Evolutionary conservation across 2,113 vertebrate species (phyloP).

Genomic region (Triplophysa dalaica): DNA sequence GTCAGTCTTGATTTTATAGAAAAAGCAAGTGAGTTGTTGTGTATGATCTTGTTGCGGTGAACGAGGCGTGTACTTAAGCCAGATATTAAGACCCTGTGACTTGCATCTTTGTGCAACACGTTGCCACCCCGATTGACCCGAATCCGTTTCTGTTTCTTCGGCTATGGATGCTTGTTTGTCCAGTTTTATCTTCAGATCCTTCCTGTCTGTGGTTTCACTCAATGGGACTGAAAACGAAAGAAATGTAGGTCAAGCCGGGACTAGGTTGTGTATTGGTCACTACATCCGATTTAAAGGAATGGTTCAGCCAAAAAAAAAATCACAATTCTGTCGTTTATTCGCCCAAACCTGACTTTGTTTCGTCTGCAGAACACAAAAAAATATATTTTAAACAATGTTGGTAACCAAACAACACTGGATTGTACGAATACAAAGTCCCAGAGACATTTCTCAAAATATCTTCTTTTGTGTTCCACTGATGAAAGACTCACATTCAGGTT

Average conservation of each 20-base stretch:
- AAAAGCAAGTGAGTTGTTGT: background rate
- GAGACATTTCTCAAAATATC: too few relatives aligned
- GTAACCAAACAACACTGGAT: too few relatives aligned
- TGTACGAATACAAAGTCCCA: too few relatives aligned
- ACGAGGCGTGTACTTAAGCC: background rate
- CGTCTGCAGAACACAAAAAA: too few relatives aligned
- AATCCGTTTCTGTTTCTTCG: background rate
- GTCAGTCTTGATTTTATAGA: background rate
- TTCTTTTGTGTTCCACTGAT: too few relatives aligned
- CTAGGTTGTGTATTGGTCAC: slow-evolving; percentile 2
- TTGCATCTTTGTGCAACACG: slow-evolving; percentile 40
- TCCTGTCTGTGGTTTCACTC: slow-evolving; percentile 3
- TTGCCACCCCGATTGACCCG: background rate
- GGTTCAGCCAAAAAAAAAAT: too few relatives aligned
- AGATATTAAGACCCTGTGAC: background rate
- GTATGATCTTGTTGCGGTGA: background rate
- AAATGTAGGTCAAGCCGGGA: slow-evolving; percentile 26
- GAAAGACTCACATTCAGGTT: too few relatives aligned
- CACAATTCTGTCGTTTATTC: too few relatives aligned
- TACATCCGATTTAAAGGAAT: background rate
- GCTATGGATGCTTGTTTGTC: too few relatives aligned
- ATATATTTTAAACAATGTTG: too few relatives aligned
- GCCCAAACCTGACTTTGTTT: too few relatives aligned
- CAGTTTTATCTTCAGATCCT: background rate
- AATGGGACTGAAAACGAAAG: background rate